Base-by-base conservation (phyloP, 1,140 invertebrate genomes). In the Nephotettix cincticeps region DNA sequence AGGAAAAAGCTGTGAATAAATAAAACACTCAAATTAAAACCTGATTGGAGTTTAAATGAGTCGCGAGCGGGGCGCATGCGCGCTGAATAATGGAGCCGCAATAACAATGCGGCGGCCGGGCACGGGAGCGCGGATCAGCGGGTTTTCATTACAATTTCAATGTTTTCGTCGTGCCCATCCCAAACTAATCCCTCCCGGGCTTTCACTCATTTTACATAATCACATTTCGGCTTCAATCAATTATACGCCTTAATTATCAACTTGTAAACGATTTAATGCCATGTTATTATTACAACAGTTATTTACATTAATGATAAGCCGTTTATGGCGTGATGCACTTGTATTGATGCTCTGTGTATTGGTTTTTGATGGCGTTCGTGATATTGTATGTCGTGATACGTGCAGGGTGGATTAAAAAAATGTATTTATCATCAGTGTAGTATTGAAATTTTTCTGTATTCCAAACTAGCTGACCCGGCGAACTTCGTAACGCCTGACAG, bases 231-330 rank as follows among this genome's bases (percentile, higher is more conserved):
- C 47, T 21, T 51, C 47, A 51, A 51, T 51, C 47, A 51, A 51
- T 51, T 51, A 51, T 51, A 51, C 47, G 47, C 47, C 47, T 51
- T 51, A 51, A 51, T 51, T 51, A 51, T 51, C 47, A 51, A 19
- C 14, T 51, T 51, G 3, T 51, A 51, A 4, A 51, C 47, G 47
- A 51, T 51, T 51, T 51, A 51, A 51, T 51, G n/a, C 47, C 47
- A 51, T 51, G 47, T 51, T 51, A 51, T 51, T 51, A 51, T 51
- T 51, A 21, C 47, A 51, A 21, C 47, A 51, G 47, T 51, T n/a
- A 51, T 51, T 51, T 51, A 51, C 47, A 51, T 51, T 51, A 51
- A 51, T 51, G 47, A 51, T 51, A 51, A 51, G 47, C 47, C n/a
- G 47, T 19, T 21, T 36, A 36, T 36, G 32, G 32, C 32, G 14